Evolutionary conservation across 2,888 invertebrate species (phyloP), one percentile per base, ranked within the genome.

Genomic region (Axea sp.): DNA sequence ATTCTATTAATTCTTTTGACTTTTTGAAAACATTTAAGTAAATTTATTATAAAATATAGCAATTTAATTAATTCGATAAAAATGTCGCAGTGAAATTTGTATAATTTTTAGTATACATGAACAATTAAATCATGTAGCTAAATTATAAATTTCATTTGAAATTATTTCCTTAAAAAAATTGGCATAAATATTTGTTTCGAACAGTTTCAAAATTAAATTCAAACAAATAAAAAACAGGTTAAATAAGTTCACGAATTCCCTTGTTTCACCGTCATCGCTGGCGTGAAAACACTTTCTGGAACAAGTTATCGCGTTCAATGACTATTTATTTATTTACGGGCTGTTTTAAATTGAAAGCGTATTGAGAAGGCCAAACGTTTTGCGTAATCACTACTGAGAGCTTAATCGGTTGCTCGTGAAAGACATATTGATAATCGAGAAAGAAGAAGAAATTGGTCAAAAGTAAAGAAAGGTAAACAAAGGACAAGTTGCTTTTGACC

Each of bases 321-420:
- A 77, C 77, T 79, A 81, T 83, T 84, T 82, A 82, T 84, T 84
- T 82, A 82, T 82, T 79, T 82, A 79, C 73, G 77, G 64, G 75
- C 78, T 75, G 78, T 72, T 79, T 79, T 80, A 81, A 80, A 80
- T 82, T 82, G 80, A 81, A 83, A 84, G 81, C 76, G 69, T 64
- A 64, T 30, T 30, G 76, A 73, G 82, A 82, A 82, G 82, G 81
- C 80, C 82, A 69, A 73, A 57, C 65, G 72, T 35, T 43, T 82
- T 82, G 77, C 81, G 79, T 77, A 82, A 83, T 81, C 77, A 71
- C 67, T 17, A 17, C 35, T 71, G 78, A 75, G 78, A 81, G 73
- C 73, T 72, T 64, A 76, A 67, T 77, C 80, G 77, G 77, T 67
- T 74, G 77, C 8, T 41, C 57, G 55, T 39, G 68, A 53, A 62